A percentile compares a stretch with the other conserved stretches of the same genome.
Conservation (phyloP, 2,888 invertebrate species). For the Pristionchus arcanus region DNA sequence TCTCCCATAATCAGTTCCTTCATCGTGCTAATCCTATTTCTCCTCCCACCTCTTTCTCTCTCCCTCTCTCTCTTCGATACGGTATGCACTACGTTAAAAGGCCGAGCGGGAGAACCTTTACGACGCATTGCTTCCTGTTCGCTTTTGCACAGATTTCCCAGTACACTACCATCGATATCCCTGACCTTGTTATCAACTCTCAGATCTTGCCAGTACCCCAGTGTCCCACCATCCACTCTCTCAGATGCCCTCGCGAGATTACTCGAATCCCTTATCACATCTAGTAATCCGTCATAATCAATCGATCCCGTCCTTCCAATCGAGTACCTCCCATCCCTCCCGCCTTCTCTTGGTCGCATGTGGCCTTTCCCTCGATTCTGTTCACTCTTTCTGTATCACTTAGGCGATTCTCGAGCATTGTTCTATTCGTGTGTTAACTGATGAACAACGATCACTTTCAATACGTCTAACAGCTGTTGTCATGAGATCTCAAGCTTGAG, state of each 20-base stretch:
- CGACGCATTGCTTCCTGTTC: not conserved
- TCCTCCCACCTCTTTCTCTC: not conserved
- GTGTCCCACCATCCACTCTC: not conserved
- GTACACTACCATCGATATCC: not conserved
- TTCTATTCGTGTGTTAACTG: not conserved
- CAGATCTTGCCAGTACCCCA: conserved; percentile 36
- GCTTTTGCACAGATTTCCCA: conserved; percentile 3
- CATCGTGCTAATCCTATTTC: conserved; percentile 12
- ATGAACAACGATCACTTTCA: conserved; percentile 26
- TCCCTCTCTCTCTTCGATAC: conserved; percentile 23
- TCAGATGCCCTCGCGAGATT: conserved; percentile 26
- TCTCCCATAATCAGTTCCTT: not conserved
- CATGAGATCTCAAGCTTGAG: not conserved
- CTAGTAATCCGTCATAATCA: conserved; percentile 15
- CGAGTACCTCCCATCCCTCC: not conserved
- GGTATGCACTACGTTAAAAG: conserved; percentile 40
- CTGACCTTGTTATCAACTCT: not conserved
- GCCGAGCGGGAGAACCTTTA: not conserved
- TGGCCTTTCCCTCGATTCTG: not conserved
- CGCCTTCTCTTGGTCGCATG: not conserved
- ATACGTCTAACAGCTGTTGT: conserved; percentile 8
- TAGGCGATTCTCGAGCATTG: not conserved
- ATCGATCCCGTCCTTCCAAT: not conserved
- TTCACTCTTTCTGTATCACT: not conserved
- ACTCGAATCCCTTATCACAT: not conserved